Evolutionary conservation across 2,888 invertebrate genomes (phyloP).

Genomic region (Cryptocheilus praepositus): DNA sequence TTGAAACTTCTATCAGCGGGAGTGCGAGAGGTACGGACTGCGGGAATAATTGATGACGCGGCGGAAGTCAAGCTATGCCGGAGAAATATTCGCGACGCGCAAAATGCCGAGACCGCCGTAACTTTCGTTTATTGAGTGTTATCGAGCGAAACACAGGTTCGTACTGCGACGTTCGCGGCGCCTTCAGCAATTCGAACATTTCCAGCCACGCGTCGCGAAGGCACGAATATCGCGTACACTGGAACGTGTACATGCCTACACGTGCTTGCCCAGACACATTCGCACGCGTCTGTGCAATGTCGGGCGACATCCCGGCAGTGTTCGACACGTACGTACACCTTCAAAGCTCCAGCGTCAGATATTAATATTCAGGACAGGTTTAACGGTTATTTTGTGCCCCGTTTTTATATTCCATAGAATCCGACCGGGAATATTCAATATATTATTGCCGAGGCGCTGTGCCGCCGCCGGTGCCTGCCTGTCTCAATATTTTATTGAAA

Average conservation of each 20-base stretch:
- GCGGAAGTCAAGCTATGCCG: background rate
- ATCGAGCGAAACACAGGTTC: constrained; percentile 5
- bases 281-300: too few species aligned
- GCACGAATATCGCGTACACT: background rate
- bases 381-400: constrained; percentile 61
- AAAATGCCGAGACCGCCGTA: constrained; percentile 2
- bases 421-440: constrained; percentile 62
- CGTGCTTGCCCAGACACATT: background rate
- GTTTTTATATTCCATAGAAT: constrained; percentile 57
- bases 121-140: constrained; percentile 5
- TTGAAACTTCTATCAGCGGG: constrained; percentile 1
- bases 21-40: constrained; percentile 1
- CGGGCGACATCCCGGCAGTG: too few species aligned
- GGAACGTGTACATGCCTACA: background rate
- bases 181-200: constrained; percentile 18
- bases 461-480: constrained; percentile 48
- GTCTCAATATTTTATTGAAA: constrained; percentile 70
- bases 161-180: background rate
- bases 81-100: background rate
- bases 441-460: constrained; percentile 57
- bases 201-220: constrained; percentile 20
- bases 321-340: constrained; percentile 22
- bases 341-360: constrained; percentile 22
- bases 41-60: too few species aligned
- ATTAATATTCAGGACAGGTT: constrained; percentile 66